These are phyloP conservation scores for Halisarca cf. caerulea DNA, from an alignment of 37 sponge, comb jelly and placozoan species.

Conservation along the genomic window DNA sequence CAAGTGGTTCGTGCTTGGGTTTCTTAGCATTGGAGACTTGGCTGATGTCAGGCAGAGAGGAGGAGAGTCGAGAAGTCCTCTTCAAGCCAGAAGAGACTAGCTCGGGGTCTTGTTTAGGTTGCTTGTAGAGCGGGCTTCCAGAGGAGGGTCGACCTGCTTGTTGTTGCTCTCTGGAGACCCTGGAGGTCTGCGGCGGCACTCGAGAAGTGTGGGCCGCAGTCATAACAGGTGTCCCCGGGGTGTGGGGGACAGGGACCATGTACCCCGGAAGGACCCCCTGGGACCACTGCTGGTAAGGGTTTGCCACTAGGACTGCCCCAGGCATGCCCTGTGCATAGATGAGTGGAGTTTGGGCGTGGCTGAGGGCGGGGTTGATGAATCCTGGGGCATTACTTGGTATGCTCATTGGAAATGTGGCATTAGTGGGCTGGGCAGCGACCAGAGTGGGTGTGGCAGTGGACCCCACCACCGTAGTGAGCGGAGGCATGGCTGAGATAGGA, in stretches of 20 bases:
- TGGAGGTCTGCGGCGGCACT: background rate
- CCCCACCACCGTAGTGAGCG: background rate
- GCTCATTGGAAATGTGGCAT: background rate
- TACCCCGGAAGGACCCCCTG: background rate
- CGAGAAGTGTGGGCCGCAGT: background rate
- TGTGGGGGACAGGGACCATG: background rate
- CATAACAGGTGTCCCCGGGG: background rate
- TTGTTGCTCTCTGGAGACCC: background rate
- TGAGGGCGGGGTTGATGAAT: background rate
- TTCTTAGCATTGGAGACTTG: background rate
- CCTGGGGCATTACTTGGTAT: background rate
- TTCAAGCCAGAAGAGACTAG: background rate
- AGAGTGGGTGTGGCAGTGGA: background rate
- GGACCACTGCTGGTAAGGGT: background rate
- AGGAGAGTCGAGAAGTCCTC: background rate
- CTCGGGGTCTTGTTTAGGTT: background rate
- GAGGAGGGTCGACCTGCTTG: background rate
- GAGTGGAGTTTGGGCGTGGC: background rate
- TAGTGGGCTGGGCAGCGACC: background rate
- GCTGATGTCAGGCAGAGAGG: conserved; percentile 15
- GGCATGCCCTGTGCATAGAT: background rate
- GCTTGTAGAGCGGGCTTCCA: background rate
- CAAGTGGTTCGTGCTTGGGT: background rate
- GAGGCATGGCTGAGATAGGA: background rate
- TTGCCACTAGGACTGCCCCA: background rate